Evolutionary conservation across 2,113 vertebrate species (phyloP).

Genomic region (Asarcornis scutulata): DNA sequence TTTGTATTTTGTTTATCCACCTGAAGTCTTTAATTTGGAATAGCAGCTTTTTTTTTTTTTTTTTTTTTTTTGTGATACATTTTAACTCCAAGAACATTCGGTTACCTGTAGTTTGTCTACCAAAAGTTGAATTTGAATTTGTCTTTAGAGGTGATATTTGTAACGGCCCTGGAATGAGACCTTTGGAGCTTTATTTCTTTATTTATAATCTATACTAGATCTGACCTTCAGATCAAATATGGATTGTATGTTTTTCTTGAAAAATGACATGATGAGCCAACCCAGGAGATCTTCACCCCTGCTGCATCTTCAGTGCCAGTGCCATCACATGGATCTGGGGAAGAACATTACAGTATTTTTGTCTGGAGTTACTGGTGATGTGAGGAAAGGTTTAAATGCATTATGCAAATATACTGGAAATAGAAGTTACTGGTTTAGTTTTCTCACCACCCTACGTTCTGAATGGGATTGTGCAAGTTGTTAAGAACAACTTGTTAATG

Average conservation of each 20-base stretch:
- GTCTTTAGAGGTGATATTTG: neutral
- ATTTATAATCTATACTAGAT: no score
- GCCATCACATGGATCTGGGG: neutral
- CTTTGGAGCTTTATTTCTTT: neutral
- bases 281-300: neutral
- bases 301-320: neutral
- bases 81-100: neutral
- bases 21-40: neutral
- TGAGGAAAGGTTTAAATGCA: neutral
- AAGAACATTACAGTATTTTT: neutral
- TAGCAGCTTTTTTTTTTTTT: neutral
- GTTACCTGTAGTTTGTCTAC: neutral
- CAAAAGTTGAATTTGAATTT: neutral
- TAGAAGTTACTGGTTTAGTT: neutral
- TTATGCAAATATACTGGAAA: neutral
- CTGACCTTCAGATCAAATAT: neutral
- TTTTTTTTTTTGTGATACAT: neutral
- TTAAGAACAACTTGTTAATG: neutral
- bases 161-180: neutral
- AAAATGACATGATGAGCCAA: neutral
- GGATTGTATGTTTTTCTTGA: neutral
- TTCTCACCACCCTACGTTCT: neutral
- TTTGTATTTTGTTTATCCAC: neutral
- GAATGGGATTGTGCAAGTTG: neutral
- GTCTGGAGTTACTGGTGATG: neutral